Evolutionary conservation across 2,888 invertebrate genomes (phyloP).

Genomic region (Mythimna ferrago): DNA sequence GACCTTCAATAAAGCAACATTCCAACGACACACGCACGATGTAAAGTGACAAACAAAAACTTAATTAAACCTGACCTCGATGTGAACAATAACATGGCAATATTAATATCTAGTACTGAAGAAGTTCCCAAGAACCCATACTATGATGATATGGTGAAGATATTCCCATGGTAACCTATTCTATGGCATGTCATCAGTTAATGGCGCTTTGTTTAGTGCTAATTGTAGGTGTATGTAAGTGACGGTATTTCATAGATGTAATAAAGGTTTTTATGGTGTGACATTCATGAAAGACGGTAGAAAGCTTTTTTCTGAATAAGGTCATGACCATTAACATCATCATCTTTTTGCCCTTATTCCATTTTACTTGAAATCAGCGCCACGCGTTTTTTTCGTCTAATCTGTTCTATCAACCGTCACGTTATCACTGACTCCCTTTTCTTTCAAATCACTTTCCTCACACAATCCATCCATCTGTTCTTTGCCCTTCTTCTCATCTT

Average conservation of each 20-base stretch:
- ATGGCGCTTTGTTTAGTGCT: conserved; percentile 55
- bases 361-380: background rate
- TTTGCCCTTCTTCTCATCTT: too few relatives aligned
- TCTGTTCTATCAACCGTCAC: too few relatives aligned
- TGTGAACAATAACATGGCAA: conserved; percentile 65
- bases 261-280: conserved; percentile 29
- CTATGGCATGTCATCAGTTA: conserved; percentile 30
- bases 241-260: conserved; percentile 14
- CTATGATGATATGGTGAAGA: conserved; percentile 20
- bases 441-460: too few relatives aligned
- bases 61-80: conserved; percentile 77
- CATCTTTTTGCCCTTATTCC: too few relatives aligned
- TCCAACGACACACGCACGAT: conserved; percentile 57
- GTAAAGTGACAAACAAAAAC: conserved; percentile 71
- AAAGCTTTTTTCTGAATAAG: background rate
- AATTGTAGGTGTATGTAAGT: conserved; percentile 39
- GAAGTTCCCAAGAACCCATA: conserved; percentile 76
- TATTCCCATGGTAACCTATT: conserved; percentile 55
- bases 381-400: too few relatives aligned
- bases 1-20: conserved; percentile 50
- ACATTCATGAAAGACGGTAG: conserved; percentile 2
- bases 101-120: conserved; percentile 52
- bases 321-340: too few relatives aligned
- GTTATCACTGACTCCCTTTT: too few relatives aligned
- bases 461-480: too few relatives aligned